A percentile compares a stretch with the other conserved stretches of the same genome.
Conservation (phyloP, 2,888 invertebrate species). For the Incurvaria masculella region DNA sequence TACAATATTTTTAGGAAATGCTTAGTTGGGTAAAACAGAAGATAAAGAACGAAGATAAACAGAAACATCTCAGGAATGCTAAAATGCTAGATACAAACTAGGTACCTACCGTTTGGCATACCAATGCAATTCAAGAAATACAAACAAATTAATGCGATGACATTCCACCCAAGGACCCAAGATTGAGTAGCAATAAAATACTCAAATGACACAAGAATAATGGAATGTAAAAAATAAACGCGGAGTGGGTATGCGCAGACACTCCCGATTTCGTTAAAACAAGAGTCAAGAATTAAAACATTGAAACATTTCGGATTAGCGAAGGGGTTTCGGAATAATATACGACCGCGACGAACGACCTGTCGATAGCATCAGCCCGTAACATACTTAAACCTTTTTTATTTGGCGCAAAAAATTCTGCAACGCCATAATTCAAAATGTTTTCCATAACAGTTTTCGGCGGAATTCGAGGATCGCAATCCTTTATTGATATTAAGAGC, state of each 20-base stretch:
- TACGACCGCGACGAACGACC: slow-evolving; percentile 53
- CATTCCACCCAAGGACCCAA: too few species aligned
- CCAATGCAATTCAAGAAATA: too few species aligned
- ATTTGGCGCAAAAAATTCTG: slow-evolving; percentile 41
- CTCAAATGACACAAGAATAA: not conserved
- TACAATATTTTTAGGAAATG: too few species aligned
- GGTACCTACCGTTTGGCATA: too few species aligned
- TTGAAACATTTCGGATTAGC: slow-evolving; percentile 47
- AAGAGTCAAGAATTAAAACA: slow-evolving; percentile 49
- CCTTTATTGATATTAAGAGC: slow-evolving; percentile 48
- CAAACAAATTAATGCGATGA: too few species aligned
- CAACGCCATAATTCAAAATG: slow-evolving; percentile 51
- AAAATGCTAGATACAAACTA: too few species aligned
- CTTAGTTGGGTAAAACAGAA: too few species aligned
- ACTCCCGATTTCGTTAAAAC: slow-evolving; percentile 20
- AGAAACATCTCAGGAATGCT: too few species aligned
- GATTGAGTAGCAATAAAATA: too few species aligned
- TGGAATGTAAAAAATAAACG: not conserved
- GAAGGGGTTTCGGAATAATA: slow-evolving; percentile 50
- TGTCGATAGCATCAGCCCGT: slow-evolving; percentile 51
- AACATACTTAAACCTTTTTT: slow-evolving; percentile 48
- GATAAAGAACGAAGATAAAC: too few species aligned
- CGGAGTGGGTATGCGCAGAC: not conserved
- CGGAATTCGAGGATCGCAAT: slow-evolving; percentile 37
- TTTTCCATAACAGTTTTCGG: slow-evolving; percentile 43